Conservation (phyloP, 2,113 vertebrate species). For the Pelecanus crispus region DNA sequence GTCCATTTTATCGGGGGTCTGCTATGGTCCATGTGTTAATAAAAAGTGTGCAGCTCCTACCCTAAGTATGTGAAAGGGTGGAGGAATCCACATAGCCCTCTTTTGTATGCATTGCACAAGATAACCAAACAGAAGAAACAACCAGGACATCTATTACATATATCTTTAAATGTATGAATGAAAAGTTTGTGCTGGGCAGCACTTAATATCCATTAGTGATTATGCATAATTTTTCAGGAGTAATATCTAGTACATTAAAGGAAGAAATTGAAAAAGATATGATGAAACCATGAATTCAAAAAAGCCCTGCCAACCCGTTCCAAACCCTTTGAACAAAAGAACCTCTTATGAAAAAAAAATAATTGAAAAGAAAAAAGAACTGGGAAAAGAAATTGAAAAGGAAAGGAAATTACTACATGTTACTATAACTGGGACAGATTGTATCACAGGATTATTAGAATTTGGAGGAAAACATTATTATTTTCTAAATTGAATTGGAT, state of each 20-base stretch:
- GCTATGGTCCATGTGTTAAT: background rate
- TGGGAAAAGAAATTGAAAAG: slow-evolving; percentile 64
- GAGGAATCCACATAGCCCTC: background rate
- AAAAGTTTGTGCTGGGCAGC: slow-evolving; percentile 16
- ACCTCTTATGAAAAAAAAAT: slow-evolving; percentile 37
- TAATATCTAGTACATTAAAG: slow-evolving; percentile 51
- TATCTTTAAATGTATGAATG: slow-evolving; percentile 18
- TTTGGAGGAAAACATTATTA: slow-evolving; percentile 74
- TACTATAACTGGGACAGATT: slow-evolving; percentile 68
- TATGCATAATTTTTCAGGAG: slow-evolving; percentile 28
- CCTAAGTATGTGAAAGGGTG: background rate
- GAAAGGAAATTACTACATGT: slow-evolving; percentile 70
- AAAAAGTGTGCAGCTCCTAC: background rate
- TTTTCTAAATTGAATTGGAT: slow-evolving; percentile 78
- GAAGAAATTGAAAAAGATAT: slow-evolving; percentile 52
- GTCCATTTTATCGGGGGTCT: fast-evolving
- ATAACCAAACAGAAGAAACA: background rate
- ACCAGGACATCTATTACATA: background rate
- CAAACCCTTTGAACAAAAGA: slow-evolving; percentile 52
- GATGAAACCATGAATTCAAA: slow-evolving; percentile 49
- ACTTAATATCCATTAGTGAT: slow-evolving; percentile 45
- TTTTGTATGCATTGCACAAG: background rate
- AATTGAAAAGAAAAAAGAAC: slow-evolving; percentile 31
- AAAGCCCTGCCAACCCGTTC: background rate
- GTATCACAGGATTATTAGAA: slow-evolving; percentile 73